These are phyloP conservation scores for Cylas formicarius DNA, from an alignment of 1,140 invertebrate genomes.

Conservation along the genomic window DNA sequence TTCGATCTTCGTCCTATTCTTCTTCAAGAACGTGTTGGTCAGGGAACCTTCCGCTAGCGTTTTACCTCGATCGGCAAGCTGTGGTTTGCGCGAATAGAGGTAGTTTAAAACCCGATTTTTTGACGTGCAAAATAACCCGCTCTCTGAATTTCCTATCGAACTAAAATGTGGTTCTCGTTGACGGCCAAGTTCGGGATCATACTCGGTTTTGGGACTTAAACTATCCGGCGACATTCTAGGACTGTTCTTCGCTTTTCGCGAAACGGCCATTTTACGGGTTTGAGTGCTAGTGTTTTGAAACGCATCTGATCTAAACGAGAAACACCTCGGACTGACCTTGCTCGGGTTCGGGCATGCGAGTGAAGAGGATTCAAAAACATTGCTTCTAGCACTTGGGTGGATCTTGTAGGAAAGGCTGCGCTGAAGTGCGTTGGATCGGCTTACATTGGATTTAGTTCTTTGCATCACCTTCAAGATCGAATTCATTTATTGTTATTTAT, in stretches of 20 bases:
- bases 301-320: constrained; percentile 4
- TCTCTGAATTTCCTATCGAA: neutral
- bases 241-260: constrained; percentile 11
- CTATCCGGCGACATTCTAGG: constrained; percentile 26
- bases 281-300: constrained; percentile 24
- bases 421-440: neutral
- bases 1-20: neutral
- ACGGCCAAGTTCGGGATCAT: neutral
- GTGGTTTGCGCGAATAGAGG: constrained; percentile 8
- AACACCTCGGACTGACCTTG: neutral
- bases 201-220: constrained; percentile 23
- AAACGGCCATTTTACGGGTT: constrained; percentile 32
- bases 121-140: too few relatives aligned
- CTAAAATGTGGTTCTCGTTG: neutral
- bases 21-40: constrained; percentile 16
- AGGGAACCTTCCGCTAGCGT: constrained; percentile 11
- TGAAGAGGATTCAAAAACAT: constrained; percentile 11
- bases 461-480: constrained; percentile 13
- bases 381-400: constrained; percentile 9
- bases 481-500: neutral
- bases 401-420: constrained; percentile 1
- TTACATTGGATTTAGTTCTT: constrained; percentile 12
- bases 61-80: neutral
- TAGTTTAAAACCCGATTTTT: constrained; percentile 17
- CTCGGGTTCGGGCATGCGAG: constrained; percentile 8